Percentiles rank a stretch among this genome's conserved stretches.
Conservation (phyloP, 1,140 invertebrate genomes). For the Aradophagus sp. region DNA sequence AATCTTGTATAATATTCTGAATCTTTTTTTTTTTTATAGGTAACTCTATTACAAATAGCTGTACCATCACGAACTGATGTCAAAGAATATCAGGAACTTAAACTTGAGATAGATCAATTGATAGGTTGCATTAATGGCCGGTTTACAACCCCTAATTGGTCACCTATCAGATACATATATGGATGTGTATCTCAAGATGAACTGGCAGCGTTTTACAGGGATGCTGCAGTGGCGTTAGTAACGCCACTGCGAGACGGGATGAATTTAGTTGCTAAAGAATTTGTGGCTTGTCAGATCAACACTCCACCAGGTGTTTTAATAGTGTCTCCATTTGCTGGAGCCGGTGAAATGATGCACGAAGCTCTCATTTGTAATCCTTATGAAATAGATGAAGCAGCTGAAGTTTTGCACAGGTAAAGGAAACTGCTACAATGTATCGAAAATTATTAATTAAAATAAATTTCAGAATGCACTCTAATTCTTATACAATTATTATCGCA, state of each 20-base stretch:
- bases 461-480: no score
- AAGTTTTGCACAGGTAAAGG: constrained; percentile 84
- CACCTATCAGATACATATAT: constrained; percentile 92
- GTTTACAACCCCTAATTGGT: constrained; percentile 92
- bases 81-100: constrained; percentile 91
- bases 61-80: constrained; percentile 93
- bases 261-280: constrained; percentile 96
- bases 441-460: no score
- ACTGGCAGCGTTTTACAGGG: constrained; percentile 88
- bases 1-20: no score
- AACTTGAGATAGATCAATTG: constrained; percentile 92
- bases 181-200: constrained; percentile 90
- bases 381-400: constrained; percentile 89
- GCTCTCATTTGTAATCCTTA: constrained; percentile 92
- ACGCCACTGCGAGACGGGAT: constrained; percentile 92
- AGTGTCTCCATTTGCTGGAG: constrained; percentile 92
- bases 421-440: no score
- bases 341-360: constrained; percentile 93
- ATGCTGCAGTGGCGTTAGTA: constrained; percentile 88
- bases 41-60: constrained; percentile 87
- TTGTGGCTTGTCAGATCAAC: constrained; percentile 93
- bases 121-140: constrained; percentile 91
- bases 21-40: constrained; percentile 59
- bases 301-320: constrained; percentile 90
- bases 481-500: no score